Evolutionary conservation across 1,140 invertebrate species (phyloP).

Genomic region (Calliopsis andreniformis): DNA sequence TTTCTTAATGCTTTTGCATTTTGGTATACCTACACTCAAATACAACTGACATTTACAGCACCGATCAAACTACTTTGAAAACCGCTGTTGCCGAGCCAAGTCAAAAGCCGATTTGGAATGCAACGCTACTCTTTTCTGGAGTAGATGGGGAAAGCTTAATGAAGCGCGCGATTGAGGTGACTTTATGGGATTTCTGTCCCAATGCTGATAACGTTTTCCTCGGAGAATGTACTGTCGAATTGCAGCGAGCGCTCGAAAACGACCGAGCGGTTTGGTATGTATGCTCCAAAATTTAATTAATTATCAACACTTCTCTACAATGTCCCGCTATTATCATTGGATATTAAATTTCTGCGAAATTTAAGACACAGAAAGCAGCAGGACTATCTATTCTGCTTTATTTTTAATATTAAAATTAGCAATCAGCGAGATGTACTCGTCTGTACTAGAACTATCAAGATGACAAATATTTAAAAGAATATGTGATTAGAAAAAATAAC

Average conservation of each 20-base stretch:
- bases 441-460: too few species aligned
- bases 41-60: conserved; percentile 78
- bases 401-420: too few species aligned
- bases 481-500: too few species aligned
- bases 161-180: conserved; percentile 90
- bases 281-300: background rate
- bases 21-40: too few species aligned
- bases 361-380: too few species aligned
- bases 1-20: too few species aligned
- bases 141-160: conserved; percentile 89
- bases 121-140: conserved; percentile 90
- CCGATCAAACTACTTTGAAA: conserved; percentile 87
- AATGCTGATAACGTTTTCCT: conserved; percentile 91
- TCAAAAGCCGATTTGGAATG: conserved; percentile 94
- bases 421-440: too few species aligned
- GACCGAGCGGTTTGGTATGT: conserved; percentile 90
- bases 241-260: conserved; percentile 91
- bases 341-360: too few species aligned
- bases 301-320: too few species aligned
- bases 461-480: too few species aligned
- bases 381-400: too few species aligned
- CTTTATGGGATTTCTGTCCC: conserved; percentile 92
- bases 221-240: conserved; percentile 90
- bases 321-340: too few species aligned
- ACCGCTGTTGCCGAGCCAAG: conserved; percentile 91